Evolutionary conservation across 1,140 invertebrate species (phyloP).

Genomic region (Heliconius himera): DNA sequence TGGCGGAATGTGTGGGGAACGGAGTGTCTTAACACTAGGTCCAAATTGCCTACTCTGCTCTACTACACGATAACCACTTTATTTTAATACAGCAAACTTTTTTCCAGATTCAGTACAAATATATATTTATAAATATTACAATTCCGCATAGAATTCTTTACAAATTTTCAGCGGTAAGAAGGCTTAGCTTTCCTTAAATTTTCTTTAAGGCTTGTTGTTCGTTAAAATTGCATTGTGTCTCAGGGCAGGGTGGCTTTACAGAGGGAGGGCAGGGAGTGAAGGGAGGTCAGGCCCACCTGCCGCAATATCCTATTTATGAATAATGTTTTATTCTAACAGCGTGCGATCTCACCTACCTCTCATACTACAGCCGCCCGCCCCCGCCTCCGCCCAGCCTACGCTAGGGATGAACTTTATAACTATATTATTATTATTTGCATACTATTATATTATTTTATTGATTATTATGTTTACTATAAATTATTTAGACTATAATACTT

Average conservation of each 20-base stretch:
- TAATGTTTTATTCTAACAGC: conserved; percentile 79
- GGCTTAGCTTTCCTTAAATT: conserved; percentile 28
- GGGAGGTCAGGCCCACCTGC: conserved; percentile 51
- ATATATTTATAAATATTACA: too few relatives aligned
- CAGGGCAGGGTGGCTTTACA: conserved; percentile 32
- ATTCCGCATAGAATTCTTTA: neutral
- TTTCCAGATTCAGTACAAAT: too few relatives aligned
- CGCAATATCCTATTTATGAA: conserved; percentile 79
- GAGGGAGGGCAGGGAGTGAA: conserved; percentile 30
- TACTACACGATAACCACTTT: too few relatives aligned
- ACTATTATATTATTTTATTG: conserved; percentile 1
- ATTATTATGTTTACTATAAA: too few relatives aligned
- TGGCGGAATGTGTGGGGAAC: too few relatives aligned
- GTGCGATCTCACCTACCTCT: conserved; percentile 55
- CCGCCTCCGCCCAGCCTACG: conserved; percentile 29
- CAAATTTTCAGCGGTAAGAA: neutral
- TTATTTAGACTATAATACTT: too few relatives aligned
- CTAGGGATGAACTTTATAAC: conserved; percentile 20
- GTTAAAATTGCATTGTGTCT: conserved; percentile 50
- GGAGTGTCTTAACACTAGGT: too few relatives aligned
- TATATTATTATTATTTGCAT: conserved; percentile 38
- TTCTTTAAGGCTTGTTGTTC: conserved; percentile 37
- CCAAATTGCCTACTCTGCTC: too few relatives aligned
- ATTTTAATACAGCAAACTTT: too few relatives aligned
- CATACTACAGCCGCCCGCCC: conserved; percentile 33